Percentiles rank a stretch among this genome's conserved stretches.
phyloP scores from a whole-genome alignment of 2,888 invertebrate genomes.

The Scaptomyza reducta region DNA sequence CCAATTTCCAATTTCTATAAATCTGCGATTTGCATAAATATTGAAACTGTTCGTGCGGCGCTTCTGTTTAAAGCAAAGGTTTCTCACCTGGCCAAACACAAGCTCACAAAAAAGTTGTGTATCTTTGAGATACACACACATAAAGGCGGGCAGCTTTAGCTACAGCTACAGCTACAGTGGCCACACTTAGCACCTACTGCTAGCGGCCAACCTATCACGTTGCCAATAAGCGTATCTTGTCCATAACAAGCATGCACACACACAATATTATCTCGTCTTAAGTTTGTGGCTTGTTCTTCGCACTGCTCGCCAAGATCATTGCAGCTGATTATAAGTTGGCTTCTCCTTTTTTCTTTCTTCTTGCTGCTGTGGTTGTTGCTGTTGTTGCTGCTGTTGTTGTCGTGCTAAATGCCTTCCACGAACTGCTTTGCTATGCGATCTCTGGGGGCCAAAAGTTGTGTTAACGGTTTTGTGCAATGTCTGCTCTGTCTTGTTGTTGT shows the following conservation, averaged over 20 bases:
- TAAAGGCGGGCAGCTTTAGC: slow-evolving; percentile 16
- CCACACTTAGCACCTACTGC: slow-evolving; percentile 55
- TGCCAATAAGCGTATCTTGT: slow-evolving; percentile 33
- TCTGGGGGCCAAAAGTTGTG: slow-evolving; percentile 47
- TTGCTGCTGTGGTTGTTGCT: slow-evolving; percentile 21
- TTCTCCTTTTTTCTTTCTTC: slow-evolving; percentile 23
- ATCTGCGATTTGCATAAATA: slow-evolving; percentile 66
- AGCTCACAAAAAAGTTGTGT: slow-evolving; percentile 35
- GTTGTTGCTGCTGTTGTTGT: slow-evolving; percentile 25
- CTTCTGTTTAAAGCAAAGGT: slow-evolving; percentile 49
- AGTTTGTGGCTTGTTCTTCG: slow-evolving; percentile 70
- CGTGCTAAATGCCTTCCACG: slow-evolving; percentile 70
- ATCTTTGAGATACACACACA: slow-evolving; percentile 56
- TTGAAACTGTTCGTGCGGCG: slow-evolving; percentile 30
- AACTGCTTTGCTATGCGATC: slow-evolving; percentile 50
- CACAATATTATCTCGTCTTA: slow-evolving; percentile 52
- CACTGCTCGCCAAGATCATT: slow-evolving; percentile 48
- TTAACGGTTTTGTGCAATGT: slow-evolving; percentile 62
- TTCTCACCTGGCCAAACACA: slow-evolving; percentile 20
- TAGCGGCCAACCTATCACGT: neutral
- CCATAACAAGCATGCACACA: slow-evolving; percentile 50
- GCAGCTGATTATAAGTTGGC: slow-evolving; percentile 37
- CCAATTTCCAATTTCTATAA: slow-evolving; percentile 50
- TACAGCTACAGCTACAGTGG: slow-evolving; percentile 34
- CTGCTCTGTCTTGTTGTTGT: slow-evolving; percentile 2